Evolutionary conservation across 1,140 invertebrate species (phyloP).

Genomic region (Tetragonula clypearis): DNA sequence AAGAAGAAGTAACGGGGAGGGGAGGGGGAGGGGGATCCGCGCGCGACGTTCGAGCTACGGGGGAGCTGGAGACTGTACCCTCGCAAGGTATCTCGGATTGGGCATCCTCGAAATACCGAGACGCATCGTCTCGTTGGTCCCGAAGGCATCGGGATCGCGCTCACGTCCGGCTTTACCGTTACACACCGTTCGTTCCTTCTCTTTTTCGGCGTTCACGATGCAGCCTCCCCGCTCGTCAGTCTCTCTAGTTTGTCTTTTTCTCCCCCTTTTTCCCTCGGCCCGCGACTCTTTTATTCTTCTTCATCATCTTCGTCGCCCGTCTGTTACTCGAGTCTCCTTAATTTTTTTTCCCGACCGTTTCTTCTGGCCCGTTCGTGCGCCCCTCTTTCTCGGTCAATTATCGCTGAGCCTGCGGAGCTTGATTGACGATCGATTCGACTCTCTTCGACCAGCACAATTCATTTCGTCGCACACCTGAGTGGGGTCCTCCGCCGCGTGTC

Average conservation of each 20-base stretch:
- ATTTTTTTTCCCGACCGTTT: slow-evolving; percentile 38
- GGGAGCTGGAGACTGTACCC: slow-evolving; percentile 14
- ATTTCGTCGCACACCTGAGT: slow-evolving; percentile 51
- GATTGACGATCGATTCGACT: slow-evolving; percentile 53
- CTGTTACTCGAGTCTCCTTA: slow-evolving; percentile 42
- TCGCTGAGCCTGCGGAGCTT: slow-evolving; percentile 23
- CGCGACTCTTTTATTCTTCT: slow-evolving; percentile 40
- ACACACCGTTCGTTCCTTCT: slow-evolving; percentile 51
- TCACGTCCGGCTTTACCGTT: slow-evolving; percentile 69
- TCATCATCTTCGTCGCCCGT: slow-evolving; percentile 43
- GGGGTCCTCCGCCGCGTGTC: slow-evolving; percentile 16
- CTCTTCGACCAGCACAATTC: slow-evolving; percentile 39
- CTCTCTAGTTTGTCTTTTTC: slow-evolving; percentile 33
- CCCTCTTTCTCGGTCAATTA: slow-evolving; percentile 49
- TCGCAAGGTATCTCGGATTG: slow-evolving; percentile 40
- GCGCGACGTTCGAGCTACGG: neutral
- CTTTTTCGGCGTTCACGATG: slow-evolving; percentile 12
- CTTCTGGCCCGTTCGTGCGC: slow-evolving; percentile 11
- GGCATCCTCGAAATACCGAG: slow-evolving; percentile 38
- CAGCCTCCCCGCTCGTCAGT: neutral
- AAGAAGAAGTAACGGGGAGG: neutral
- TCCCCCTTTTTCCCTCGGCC: slow-evolving; percentile 27
- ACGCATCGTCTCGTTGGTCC: slow-evolving; percentile 23
- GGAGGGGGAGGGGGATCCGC: too few relatives aligned
- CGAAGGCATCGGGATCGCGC: slow-evolving; percentile 50